These are phyloP conservation scores for Gymnodraco acuticeps DNA, from an alignment of 2,797 vertebrate genomes.

Conservation along the genomic window DNA sequence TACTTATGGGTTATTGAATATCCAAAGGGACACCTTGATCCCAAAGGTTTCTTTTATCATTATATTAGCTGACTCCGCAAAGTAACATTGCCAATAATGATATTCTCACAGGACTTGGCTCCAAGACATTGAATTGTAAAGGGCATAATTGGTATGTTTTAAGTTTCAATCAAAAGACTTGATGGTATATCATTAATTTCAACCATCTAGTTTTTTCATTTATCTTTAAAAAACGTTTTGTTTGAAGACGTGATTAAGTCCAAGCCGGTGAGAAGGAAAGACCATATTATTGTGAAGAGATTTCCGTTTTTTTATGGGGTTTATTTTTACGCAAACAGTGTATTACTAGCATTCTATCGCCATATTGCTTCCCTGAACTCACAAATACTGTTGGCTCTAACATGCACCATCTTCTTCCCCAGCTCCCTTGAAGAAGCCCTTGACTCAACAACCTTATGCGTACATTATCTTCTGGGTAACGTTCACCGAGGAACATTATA, in stretches of 20 bases:
- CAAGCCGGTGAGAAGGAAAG: conserved; percentile 41
- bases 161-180: conserved; percentile 46
- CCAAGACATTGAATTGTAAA: conserved; percentile 32
- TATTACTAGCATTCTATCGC: conserved; percentile 25
- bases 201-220: conserved; percentile 25
- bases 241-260: conserved; percentile 58
- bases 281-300: conserved; percentile 33
- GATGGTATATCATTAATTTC: conserved; percentile 42
- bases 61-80: conserved; percentile 42
- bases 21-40: conserved; percentile 48
- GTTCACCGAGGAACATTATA: conserved; percentile 27
- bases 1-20: conserved; percentile 60
- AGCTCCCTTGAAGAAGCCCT: conserved; percentile 11
- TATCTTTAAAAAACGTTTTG: conserved; percentile 47
- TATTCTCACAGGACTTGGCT: conserved; percentile 36
- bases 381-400: conserved; percentile 15
- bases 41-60: conserved; percentile 39
- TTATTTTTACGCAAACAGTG: conserved; percentile 46
- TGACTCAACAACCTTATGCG: not conserved
- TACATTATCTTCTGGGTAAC: conserved; percentile 16
- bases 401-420: conserved; percentile 2
- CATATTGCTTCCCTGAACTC: conserved; percentile 13
- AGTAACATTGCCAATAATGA: conserved; percentile 57
- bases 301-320: conserved; percentile 34
- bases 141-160: conserved; percentile 43